phyloP scores from a whole-genome alignment of 2,797 vertebrate species.

The Antrozous pallidus region DNA sequence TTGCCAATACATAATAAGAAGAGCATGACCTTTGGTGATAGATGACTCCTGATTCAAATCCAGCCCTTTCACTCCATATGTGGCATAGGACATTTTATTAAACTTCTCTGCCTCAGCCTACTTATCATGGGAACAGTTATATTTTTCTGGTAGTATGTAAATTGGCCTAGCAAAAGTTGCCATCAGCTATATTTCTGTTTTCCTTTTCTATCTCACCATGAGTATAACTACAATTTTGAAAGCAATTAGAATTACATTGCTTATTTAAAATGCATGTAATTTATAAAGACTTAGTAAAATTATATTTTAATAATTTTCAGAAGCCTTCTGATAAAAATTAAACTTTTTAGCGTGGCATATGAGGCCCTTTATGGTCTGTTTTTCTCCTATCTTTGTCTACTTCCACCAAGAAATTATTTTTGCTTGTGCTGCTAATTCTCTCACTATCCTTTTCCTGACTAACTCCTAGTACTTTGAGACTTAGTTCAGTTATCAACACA shows the following conservation, averaged over 20 bases:
- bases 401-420: not conserved
- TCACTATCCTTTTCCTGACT: not conserved
- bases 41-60: not conserved
- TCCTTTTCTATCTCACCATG: not conserved
- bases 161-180: not conserved
- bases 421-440: not conserved
- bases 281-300: not conserved
- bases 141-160: not conserved
- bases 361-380: not conserved
- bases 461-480: not conserved
- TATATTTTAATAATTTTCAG: not conserved
- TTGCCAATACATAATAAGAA: not conserved
- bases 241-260: not conserved
- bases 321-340: not conserved
- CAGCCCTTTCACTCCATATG: not conserved
- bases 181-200: not conserved
- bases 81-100: not conserved
- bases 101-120: not conserved
- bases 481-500: not conserved
- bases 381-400: not conserved
- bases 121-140: not conserved
- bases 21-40: not conserved
- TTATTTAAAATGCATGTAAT: slow-evolving; percentile 17
- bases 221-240: not conserved
- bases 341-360: not conserved